Percentiles rank a stretch among this genome's conserved stretches.
These are phyloP conservation scores for Zygothrica quintamaculata DNA, from an alignment of 2,888 invertebrate genomes.

Conservation along the genomic window DNA sequence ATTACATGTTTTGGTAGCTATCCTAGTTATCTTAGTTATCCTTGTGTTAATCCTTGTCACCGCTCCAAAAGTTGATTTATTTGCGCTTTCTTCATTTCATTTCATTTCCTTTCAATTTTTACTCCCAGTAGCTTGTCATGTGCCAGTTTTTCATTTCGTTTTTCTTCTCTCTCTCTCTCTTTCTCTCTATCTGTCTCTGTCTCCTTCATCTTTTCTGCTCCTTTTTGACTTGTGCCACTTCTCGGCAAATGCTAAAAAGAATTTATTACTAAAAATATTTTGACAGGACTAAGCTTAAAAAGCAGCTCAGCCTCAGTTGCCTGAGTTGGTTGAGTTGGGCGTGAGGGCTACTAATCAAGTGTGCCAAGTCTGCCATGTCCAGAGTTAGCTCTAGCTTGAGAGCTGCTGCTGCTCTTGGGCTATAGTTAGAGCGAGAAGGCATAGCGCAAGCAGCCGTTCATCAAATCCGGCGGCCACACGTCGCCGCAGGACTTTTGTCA, in stretches of 20 bases:
- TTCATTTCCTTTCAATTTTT: conserved; percentile 58
- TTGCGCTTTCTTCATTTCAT: conserved; percentile 34
- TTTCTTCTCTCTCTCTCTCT: conserved; percentile 15
- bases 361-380: conserved; percentile 41
- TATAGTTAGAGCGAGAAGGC: conserved; percentile 4
- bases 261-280: conserved; percentile 82
- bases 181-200: too few relatives aligned
- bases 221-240: conserved; percentile 19
- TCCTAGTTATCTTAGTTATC: conserved; percentile 17
- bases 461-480: conserved; percentile 79
- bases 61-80: conserved; percentile 54
- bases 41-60: conserved; percentile 12
- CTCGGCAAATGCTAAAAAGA: conserved; percentile 56
- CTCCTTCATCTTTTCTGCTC: conserved; percentile 3
- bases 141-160: conserved; percentile 11
- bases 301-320: conserved; percentile 48
- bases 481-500: conserved; percentile 75
- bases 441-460: conserved; percentile 64
- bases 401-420: background rate
- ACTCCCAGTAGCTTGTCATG: conserved; percentile 6
- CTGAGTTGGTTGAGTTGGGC: conserved; percentile 13
- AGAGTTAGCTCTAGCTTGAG: conserved; percentile 4
- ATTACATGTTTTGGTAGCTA: too few relatives aligned
- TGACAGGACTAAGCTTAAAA: conserved; percentile 81
- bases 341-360: conserved; percentile 74